Evolutionary conservation across 2,113 vertebrate genomes (phyloP), one percentile per base, ranked within the genome.

Genomic region (Corapipo altera): DNA sequence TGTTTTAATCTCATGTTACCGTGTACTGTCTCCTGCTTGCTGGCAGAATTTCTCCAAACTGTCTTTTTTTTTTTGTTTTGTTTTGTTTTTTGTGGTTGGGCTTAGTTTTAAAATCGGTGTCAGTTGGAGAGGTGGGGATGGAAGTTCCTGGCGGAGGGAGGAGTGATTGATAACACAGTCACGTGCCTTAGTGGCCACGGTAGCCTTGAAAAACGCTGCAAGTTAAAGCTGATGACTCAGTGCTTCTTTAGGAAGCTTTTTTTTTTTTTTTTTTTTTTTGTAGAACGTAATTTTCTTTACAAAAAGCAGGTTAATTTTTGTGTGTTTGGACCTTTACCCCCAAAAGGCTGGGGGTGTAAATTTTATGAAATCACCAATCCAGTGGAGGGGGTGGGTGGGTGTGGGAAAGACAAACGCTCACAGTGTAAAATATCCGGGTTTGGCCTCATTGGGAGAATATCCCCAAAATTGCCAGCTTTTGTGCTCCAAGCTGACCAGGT

Each of bases 71-170:
- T 44, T 46, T 46, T 44, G 17, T 44, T 20, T 46, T 46, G 22
- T 48, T 46, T 46, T 24, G 14, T 14, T 49, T 49, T 51, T 51
- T 26, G 27, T 49, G 20, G 18, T 18, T 69, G 43, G 21, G 8
- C 4, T n/a, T 72, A 0, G 44, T 17, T 69, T 85, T 79, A 39
- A 65, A 70, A 23, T 70, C 0, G 0, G 0, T 48, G 0, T 75
- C 27, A 43, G 8, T 28, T 44, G 37, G 15, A 46, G 11, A 12
- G 5, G 3, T 71, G 24, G 6, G 5, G 6, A 1, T 41, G 65
- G 33, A 64, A 64, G 33, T 32, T 65, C 20, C 12, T 48, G 24
- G 4, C 9, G 8, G 30, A 52, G 33, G 44, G n/a, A 61, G 20
- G 27, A 64, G 22, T 48, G 33, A 2, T 15, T 22, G 46, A 5